phyloP scores from a whole-genome alignment of 2,113 vertebrate genomes.

The Burhinus bistriatus region DNA sequence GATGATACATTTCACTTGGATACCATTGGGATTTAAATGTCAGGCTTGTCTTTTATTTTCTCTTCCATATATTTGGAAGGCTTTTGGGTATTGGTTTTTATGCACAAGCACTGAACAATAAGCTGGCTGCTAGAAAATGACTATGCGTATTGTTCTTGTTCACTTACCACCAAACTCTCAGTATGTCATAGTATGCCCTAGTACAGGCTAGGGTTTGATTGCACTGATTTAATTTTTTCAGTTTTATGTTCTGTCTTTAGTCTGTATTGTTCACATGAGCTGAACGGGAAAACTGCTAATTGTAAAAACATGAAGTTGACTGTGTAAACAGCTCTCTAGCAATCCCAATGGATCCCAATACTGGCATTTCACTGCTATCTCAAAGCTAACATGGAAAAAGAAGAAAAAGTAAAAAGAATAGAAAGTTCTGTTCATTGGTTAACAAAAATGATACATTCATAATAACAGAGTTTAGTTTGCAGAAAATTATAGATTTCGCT shows the following conservation, averaged over 20 bases:
- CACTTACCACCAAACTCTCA: not conserved
- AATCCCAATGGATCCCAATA: not conserved
- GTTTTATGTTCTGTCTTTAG: not conserved
- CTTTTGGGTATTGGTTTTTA: conserved; percentile 21
- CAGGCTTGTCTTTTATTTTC: conserved; percentile 50
- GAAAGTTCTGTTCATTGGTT: not conserved
- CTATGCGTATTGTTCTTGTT: not conserved
- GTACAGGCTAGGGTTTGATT: not conserved
- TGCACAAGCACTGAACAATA: conserved; percentile 16
- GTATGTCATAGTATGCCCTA: not conserved
- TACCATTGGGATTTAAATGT: conserved; percentile 50
- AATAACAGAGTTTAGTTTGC: not conserved
- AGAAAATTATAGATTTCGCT: not conserved
- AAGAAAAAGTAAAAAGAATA: not conserved
- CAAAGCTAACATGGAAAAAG: not conserved
- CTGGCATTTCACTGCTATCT: not conserved
- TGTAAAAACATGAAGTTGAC: not conserved
- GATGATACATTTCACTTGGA: conserved; percentile 17
- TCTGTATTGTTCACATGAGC: not conserved
- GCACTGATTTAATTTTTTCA: not conserved
- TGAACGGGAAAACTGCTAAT: not conserved
- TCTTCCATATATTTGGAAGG: conserved; percentile 26
- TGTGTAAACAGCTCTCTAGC: not conserved
- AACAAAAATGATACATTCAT: not conserved
- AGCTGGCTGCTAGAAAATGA: not conserved